Evolutionary conservation across 2,888 invertebrate species (phyloP).

Genomic region (Cataglyphis albicans): DNA sequence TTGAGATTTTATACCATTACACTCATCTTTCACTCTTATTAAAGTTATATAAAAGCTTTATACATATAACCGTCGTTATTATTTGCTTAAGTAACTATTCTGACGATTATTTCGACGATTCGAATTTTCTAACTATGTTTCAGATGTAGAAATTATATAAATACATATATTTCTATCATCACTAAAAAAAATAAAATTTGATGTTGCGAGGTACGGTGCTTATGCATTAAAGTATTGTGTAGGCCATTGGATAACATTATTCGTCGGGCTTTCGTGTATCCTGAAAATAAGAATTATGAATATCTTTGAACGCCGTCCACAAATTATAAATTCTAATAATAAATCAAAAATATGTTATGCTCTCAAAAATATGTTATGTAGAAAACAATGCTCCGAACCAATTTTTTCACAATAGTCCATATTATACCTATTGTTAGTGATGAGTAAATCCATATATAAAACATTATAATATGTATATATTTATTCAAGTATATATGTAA

Average conservation of each 20-base stretch:
- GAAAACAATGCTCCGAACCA: not conserved
- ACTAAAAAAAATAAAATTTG: slow-evolving; percentile 42
- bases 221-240: slow-evolving; percentile 42
- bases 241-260: slow-evolving; percentile 43
- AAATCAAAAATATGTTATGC: slow-evolving; percentile 33
- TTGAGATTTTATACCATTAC: slow-evolving; percentile 67
- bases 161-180: slow-evolving; percentile 35
- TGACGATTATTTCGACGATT: slow-evolving; percentile 44
- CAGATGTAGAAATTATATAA: slow-evolving; percentile 38
- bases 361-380: slow-evolving; percentile 16
- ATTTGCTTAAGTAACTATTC: slow-evolving; percentile 61
- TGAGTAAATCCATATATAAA: slow-evolving; percentile 36
- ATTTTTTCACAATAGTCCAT: slow-evolving; percentile 14
- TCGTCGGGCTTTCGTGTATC: slow-evolving; percentile 39
- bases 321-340: slow-evolving; percentile 40
- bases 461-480: slow-evolving; percentile 28
- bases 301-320: slow-evolving; percentile 28
- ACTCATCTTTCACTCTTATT: slow-evolving; percentile 63
- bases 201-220: slow-evolving; percentile 49
- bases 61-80: slow-evolving; percentile 67
- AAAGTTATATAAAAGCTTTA: slow-evolving; percentile 75
- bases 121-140: slow-evolving; percentile 18
- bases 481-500: slow-evolving; percentile 43
- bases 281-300: slow-evolving; percentile 24
- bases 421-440: slow-evolving; percentile 25